Evolutionary conservation across 2,888 invertebrate species (phyloP).

Genomic region (Leptinotarsa peninsularis): DNA sequence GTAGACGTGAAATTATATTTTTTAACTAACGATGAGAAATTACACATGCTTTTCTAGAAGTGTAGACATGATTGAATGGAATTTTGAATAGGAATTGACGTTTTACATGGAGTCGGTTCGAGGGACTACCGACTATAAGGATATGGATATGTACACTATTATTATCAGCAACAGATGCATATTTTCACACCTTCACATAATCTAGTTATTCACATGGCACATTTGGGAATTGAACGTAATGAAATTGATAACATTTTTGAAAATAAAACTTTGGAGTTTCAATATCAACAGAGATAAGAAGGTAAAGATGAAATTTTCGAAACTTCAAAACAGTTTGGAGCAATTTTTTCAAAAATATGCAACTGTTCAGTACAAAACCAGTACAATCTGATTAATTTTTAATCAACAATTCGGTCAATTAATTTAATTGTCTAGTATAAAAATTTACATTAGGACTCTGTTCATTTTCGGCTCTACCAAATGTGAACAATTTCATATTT

Average conservation of each 20-base stretch:
- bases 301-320: not conserved
- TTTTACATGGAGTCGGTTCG: conserved; percentile 41
- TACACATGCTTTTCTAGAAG: conserved; percentile 8
- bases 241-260: not conserved
- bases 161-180: conserved; percentile 40
- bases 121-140: conserved; percentile 32
- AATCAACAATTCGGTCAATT: conserved; percentile 64
- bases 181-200: conserved; percentile 31
- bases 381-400: conserved; percentile 63
- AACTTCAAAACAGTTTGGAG: not conserved
- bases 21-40: conserved; percentile 18
- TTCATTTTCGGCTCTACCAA: conserved; percentile 54
- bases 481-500: conserved; percentile 48
- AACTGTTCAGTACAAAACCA: conserved; percentile 45
- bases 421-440: conserved; percentile 61
- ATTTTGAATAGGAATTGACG: conserved; percentile 50
- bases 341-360: conserved; percentile 28
- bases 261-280: not conserved
- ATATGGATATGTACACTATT: conserved; percentile 53
- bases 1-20: conserved; percentile 40
- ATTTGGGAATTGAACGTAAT: conserved; percentile 9
- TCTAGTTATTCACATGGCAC: conserved; percentile 37
- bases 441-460: conserved; percentile 52
- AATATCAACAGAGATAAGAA: too few relatives aligned
- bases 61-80: conserved; percentile 28